Conservation (phyloP, 2,797 vertebrate genomes). For the Platalea minor region DNA sequence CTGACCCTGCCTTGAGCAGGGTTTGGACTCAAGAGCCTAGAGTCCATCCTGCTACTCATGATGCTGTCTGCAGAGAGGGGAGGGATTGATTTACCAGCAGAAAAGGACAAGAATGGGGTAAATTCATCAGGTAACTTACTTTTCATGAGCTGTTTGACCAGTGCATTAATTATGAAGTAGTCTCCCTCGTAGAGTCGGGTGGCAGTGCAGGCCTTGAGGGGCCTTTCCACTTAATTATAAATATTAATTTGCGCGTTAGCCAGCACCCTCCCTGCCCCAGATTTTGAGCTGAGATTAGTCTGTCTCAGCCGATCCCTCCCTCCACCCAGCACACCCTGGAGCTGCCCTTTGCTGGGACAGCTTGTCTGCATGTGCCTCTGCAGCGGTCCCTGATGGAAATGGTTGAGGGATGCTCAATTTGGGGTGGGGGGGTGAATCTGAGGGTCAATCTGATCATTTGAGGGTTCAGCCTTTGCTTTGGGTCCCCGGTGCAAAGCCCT, state of each 20-base stretch:
- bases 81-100: not conserved
- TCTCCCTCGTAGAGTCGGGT: not conserved
- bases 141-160: not conserved
- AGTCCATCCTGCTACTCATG: accelerated
- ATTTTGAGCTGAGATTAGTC: constrained; percentile 21
- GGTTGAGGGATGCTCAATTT: not conserved
- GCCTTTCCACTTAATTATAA: constrained; percentile 60
- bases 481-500: not conserved
- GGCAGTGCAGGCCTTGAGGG: constrained; percentile 35
- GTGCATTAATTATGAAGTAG: constrained; percentile 56
- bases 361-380: not conserved
- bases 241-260: constrained; percentile 11
- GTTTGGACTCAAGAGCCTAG: not conserved
- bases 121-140: not conserved
- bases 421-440: accelerated
- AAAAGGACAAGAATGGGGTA: not conserved
- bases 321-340: not conserved
- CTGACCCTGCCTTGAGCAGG: accelerated
- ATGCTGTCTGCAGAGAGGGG: not conserved
- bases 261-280: constrained; percentile 30
- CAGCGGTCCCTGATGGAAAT: not conserved
- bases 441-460: accelerated
- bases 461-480: not conserved
- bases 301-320: not conserved
- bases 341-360: not conserved